These are phyloP conservation scores for Temnopleurus reevesii DNA, from an alignment of 53 echinoderm and acorn worm species.

Conservation along the genomic window DNA sequence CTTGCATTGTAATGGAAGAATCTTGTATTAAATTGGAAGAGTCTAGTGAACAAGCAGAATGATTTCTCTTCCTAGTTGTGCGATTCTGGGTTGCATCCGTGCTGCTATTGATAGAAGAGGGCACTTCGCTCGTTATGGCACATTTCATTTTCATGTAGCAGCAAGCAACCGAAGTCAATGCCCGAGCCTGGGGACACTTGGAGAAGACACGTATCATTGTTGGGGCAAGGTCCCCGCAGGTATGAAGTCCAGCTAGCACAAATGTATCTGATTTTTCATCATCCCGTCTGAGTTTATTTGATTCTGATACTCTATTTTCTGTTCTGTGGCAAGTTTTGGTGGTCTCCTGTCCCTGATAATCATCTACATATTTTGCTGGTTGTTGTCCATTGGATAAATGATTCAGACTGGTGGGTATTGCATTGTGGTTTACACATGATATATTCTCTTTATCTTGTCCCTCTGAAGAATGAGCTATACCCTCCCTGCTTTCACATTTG, in stretches of 20 bases:
- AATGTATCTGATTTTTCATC: constrained; percentile 10
- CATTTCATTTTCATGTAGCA: constrained; percentile 91
- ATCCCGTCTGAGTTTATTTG: not conserved
- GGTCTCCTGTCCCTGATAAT: not conserved
- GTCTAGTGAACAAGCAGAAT: not conserved
- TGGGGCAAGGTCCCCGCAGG: constrained; percentile 91
- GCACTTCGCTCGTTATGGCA: constrained; percentile 3
- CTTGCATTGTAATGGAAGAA: too few species aligned
- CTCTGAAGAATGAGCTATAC: constrained; percentile 2
- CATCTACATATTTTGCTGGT: not conserved
- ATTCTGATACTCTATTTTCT: not conserved
- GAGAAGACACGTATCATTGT: constrained; percentile 85
- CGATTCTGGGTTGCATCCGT: not conserved
- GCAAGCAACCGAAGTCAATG: constrained; percentile 77
- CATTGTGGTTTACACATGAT: not conserved
- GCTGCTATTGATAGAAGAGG: not conserved
- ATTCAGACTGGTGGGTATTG: not conserved
- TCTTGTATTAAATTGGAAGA: not conserved
- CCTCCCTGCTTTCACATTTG: constrained; percentile 2
- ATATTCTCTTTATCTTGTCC: not conserved
- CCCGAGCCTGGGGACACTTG: constrained; percentile 66
- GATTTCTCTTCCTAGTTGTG: not conserved
- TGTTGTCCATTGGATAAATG: not conserved
- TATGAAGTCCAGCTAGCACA: constrained; percentile 80
- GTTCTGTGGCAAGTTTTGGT: not conserved